Evolutionary conservation across 2,888 invertebrate genomes (phyloP), one percentile per base, ranked within the genome.

Genomic region (Osmoderma eremita): DNA sequence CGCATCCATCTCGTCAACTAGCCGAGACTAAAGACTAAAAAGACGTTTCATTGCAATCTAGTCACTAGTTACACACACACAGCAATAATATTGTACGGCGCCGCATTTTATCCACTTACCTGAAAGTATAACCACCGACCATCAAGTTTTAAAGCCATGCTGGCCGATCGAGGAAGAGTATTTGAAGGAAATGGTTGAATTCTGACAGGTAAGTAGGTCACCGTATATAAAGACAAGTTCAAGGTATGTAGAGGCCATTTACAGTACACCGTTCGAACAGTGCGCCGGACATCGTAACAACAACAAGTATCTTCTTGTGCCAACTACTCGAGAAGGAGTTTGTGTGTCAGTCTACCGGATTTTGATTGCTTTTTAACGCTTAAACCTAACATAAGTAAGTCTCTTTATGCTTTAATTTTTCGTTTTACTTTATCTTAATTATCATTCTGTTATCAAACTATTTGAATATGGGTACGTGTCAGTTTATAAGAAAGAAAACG

Each of bases 161-260:
- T n/a, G n/a, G 13, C 53, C 41, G 65, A 66, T 50, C 24, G 48
- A 56, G 49, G 56, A 68, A 68, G 62, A 65, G 56, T 65, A 53
- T 53, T 62, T 63, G 49, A 64, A 68, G 65, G 45, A 69, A 65
- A 68, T 70, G 71, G 68, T 71, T 39, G 68, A 54, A 56, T 69
- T 70, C 72, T 70, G 71, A 64, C 74, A 77, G 78, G 79, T 79
- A 91, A 88, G 90, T 91, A 88, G 91, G 91, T 91, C 91, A 90
- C 83, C 83, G 84, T 91, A 91, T 91, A 91, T 90, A 91, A 87
- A 87, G 85, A 85, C 88, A 91, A 91, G 91, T 91, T 91, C 90
- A 91, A 90, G 91, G 90, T 88, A 86, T 87, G 82, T 78, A 84
- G 85, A 80, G 86, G 84, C 74, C 80, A 83, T 81, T 82, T 80